Conservation (phyloP, 2,113 vertebrate species). For the Caloenas nicobarica region DNA sequence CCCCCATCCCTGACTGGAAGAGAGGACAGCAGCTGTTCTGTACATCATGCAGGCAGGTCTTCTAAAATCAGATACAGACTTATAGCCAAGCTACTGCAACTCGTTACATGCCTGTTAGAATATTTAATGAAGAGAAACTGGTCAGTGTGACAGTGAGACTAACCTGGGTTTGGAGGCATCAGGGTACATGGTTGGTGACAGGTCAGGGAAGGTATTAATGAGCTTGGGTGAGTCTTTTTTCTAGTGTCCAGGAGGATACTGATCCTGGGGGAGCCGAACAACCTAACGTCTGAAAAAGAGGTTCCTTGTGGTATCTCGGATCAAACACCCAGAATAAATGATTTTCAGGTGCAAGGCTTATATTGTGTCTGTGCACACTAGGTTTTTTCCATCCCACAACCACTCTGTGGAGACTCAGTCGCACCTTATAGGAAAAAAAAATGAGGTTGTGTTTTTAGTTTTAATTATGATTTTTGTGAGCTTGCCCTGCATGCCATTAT, state of each 20-base stretch:
- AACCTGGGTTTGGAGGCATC: not conserved
- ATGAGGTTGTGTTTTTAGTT: not conserved
- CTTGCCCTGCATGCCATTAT: not conserved
- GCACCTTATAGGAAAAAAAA: not conserved
- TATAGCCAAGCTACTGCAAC: not conserved
- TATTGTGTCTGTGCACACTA: not conserved
- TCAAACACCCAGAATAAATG: not conserved
- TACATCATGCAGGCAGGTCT: not conserved
- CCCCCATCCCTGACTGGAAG: accelerated
- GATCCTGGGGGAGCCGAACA: not conserved
- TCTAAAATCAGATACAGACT: not conserved
- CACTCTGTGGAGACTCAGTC: not conserved
- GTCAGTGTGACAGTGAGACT: not conserved
- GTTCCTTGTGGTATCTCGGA: not conserved
- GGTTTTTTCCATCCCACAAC: not conserved
- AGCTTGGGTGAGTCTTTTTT: not conserved
- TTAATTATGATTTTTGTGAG: not conserved
- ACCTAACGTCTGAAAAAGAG: not conserved
- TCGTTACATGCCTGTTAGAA: not conserved
- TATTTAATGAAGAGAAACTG: not conserved
- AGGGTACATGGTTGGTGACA: accelerated
- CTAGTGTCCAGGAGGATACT: not conserved
- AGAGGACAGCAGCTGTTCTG: not conserved
- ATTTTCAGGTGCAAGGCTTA: not conserved
- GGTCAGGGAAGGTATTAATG: not conserved